Conservation (phyloP, 2,888 invertebrate genomes). For the Oscheius onirici region DNA sequence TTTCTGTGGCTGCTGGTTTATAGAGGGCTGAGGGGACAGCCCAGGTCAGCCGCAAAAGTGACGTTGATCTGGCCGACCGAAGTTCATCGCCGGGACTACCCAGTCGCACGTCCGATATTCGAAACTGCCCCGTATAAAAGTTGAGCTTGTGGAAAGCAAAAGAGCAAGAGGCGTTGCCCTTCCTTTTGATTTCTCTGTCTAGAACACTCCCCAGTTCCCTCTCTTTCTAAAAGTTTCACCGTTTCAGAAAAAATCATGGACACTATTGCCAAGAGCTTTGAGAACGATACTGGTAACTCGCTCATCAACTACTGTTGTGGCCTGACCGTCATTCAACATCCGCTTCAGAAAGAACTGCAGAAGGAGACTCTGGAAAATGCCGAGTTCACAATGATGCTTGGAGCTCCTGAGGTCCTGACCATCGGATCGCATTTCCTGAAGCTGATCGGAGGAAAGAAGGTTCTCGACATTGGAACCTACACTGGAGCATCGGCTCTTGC, state of each 20-base stretch:
- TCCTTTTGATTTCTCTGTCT: too few relatives aligned
- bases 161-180: too few relatives aligned
- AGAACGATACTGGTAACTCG: slow-evolving; percentile 11
- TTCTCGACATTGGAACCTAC: slow-evolving; percentile 68
- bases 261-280: slow-evolving; percentile 42
- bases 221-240: background rate
- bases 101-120: too few relatives aligned
- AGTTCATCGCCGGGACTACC: too few relatives aligned
- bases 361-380: slow-evolving; percentile 49
- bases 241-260: background rate
- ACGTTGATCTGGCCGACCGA: too few relatives aligned
- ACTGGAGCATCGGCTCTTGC: slow-evolving; percentile 73
- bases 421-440: slow-evolving; percentile 60
- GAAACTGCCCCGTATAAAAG: too few relatives aligned
- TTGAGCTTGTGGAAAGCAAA: too few relatives aligned
- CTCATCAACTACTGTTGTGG: slow-evolving; percentile 16
- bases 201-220: too few relatives aligned
- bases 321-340: slow-evolving; percentile 42
- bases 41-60: too few relatives aligned
- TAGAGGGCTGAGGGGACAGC: too few relatives aligned
- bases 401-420: slow-evolving; percentile 62
- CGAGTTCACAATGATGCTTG: slow-evolving; percentile 45
- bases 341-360: slow-evolving; percentile 51
- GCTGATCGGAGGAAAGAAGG: slow-evolving; percentile 46
- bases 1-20: too few relatives aligned